Evolutionary conservation across 2,797 vertebrate genomes (phyloP).

Genomic region (Esox masquinongy): DNA sequence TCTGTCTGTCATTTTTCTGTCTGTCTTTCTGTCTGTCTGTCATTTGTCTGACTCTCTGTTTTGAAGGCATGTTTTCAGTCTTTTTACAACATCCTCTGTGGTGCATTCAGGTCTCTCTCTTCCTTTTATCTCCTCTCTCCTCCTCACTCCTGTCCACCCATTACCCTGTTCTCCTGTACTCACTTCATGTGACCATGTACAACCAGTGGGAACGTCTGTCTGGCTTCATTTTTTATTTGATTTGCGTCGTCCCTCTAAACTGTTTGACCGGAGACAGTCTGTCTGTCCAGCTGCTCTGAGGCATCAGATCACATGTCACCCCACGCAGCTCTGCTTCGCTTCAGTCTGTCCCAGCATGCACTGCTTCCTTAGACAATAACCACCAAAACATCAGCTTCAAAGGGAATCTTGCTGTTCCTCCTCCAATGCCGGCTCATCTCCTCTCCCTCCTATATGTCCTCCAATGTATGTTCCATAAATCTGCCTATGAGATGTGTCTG

Average conservation of each 20-base stretch:
- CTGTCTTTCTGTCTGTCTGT: neutral
- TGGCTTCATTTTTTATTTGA: conserved; percentile 41
- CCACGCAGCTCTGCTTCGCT: conserved; percentile 49
- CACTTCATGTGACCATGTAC: conserved; percentile 51
- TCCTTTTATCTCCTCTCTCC: conserved; percentile 8
- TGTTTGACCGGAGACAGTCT: conserved; percentile 30
- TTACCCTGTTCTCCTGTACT: neutral
- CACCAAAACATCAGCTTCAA: conserved; percentile 75
- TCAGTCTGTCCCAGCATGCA: conserved; percentile 79
- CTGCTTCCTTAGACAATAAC: conserved; percentile 65
- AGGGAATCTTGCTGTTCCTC: conserved; percentile 70
- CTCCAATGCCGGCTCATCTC: conserved; percentile 46
- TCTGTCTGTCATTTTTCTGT: neutral
- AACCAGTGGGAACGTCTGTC: conserved; percentile 66
- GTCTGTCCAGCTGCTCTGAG: conserved; percentile 46
- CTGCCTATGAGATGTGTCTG: conserved; percentile 42
- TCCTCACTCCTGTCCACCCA: conserved; percentile 46
- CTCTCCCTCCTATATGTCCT: conserved; percentile 53
- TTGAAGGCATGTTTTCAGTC: conserved; percentile 64
- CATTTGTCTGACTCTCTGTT: neutral
- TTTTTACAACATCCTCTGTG: conserved; percentile 52
- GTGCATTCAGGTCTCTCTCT: conserved; percentile 28
- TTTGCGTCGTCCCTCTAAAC: conserved; percentile 14
- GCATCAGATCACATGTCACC: conserved; percentile 51
- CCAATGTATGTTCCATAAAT: conserved; percentile 59